phyloP scores from a whole-genome alignment of 2,113 vertebrate genomes.

The Steatornis caripensis region DNA sequence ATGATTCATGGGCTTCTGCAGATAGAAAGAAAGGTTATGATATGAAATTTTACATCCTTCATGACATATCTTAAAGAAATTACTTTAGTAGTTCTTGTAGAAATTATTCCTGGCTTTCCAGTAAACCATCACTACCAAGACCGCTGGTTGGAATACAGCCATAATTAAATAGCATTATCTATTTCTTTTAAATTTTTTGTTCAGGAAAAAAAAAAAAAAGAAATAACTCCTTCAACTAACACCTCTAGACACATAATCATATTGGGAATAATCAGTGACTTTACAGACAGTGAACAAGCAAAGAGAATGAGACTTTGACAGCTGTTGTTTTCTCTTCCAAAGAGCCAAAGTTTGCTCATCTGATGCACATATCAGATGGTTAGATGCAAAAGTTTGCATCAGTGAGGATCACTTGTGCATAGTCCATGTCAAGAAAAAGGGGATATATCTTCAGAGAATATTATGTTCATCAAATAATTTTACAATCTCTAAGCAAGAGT shows the following conservation, averaged over 20 bases:
- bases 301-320: neutral
- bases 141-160: neutral
- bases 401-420: neutral
- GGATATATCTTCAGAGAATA: neutral
- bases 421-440: neutral
- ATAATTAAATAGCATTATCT: neutral
- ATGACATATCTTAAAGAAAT: neutral
- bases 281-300: neutral
- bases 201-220: accelerated
- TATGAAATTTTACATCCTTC: neutral
- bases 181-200: neutral
- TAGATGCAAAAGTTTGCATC: neutral
- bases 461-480: neutral
- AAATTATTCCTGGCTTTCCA: neutral
- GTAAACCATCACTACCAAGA: neutral
- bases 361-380: neutral
- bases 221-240: neutral
- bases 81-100: neutral
- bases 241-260: neutral
- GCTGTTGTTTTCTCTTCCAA: neutral
- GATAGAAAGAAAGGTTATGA: neutral
- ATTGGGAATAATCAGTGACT: neutral
- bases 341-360: neutral
- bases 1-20: neutral
- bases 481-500: neutral